phyloP scores from a whole-genome alignment of 2,888 invertebrate species.

The Tigriopus californicus region DNA sequence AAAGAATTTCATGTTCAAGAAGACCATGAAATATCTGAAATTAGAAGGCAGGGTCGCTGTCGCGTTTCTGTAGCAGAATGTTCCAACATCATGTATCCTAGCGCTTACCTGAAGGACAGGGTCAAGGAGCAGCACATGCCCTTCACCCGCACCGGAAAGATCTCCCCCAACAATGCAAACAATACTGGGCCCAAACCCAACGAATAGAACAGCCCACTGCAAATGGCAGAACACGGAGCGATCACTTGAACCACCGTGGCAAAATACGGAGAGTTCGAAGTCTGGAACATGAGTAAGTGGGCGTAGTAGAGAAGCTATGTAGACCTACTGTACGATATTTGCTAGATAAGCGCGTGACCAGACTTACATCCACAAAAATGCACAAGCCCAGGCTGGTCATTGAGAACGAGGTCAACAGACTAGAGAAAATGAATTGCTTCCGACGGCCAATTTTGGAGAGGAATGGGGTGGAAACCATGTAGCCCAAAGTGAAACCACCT shows the following conservation, averaged over 20 bases:
- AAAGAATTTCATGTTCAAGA: too few species aligned
- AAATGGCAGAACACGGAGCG: not conserved
- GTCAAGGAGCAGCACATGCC: not conserved
- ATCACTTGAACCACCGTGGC: too few species aligned
- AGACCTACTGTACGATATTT: not conserved
- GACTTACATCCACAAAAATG: not conserved
- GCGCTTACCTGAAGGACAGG: not conserved
- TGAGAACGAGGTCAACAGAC: not conserved
- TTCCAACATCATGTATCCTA: not conserved
- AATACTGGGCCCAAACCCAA: not conserved
- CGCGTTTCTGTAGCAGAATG: too few species aligned
- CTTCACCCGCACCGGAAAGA: not conserved
- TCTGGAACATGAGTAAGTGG: too few species aligned
- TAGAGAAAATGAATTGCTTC: not conserved
- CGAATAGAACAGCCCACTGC: not conserved
- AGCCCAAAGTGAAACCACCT: slow-evolving; percentile 1
- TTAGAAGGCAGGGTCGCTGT: too few species aligned
- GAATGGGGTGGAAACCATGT: not conserved
- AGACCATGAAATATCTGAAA: too few species aligned
- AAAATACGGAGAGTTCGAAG: too few species aligned
- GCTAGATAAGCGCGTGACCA: not conserved
- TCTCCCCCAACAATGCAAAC: not conserved
- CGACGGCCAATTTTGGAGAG: not conserved
- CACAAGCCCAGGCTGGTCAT: not conserved
- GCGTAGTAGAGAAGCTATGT: too few species aligned